phyloP scores from a whole-genome alignment of 2,113 vertebrate species.

The Poeciliopsis retropinna region DNA sequence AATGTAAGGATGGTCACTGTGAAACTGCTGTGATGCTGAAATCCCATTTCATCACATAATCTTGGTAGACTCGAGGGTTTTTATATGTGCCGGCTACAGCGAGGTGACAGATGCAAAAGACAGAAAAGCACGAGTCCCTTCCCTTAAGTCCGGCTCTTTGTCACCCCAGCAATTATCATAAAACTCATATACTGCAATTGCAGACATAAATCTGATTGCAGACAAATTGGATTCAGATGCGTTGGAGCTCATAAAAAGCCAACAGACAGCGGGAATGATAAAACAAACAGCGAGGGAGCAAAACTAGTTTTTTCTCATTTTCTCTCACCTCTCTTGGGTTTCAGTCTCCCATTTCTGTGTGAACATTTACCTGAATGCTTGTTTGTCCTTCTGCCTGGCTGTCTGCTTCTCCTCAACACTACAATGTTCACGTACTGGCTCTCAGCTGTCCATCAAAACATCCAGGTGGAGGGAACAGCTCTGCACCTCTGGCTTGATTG shows the following conservation, averaged over 20 bases:
- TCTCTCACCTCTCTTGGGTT: slow-evolving; percentile 4
- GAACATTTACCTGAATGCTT: slow-evolving; percentile 33
- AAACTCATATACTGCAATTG: slow-evolving; percentile 1
- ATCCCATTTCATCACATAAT: neutral
- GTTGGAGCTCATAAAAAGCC: slow-evolving; percentile 1
- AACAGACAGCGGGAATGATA: neutral
- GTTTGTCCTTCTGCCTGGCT: slow-evolving; percentile 28
- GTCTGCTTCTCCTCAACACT: slow-evolving; percentile 27
- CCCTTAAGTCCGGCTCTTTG: neutral
- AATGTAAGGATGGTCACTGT: too few species aligned
- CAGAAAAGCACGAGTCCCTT: neutral
- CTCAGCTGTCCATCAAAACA: slow-evolving; percentile 34
- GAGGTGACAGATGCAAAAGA: slow-evolving; percentile 13
- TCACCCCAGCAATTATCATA: neutral
- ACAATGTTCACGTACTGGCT: slow-evolving; percentile 28
- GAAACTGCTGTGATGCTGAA: too few species aligned
- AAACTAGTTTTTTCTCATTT: slow-evolving; percentile 8
- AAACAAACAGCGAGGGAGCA: neutral
- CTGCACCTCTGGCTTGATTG: neutral
- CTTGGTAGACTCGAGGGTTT: neutral
- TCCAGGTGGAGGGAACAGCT: slow-evolving; percentile 26
- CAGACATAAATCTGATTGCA: neutral
- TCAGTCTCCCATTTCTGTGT: neutral
- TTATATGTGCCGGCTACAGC: slow-evolving; percentile 13
- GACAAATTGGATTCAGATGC: neutral